These are phyloP conservation scores for Montipora capricornis DNA, from an alignment of 64 coral and sea anemone genomes.

Conservation along the genomic window DNA sequence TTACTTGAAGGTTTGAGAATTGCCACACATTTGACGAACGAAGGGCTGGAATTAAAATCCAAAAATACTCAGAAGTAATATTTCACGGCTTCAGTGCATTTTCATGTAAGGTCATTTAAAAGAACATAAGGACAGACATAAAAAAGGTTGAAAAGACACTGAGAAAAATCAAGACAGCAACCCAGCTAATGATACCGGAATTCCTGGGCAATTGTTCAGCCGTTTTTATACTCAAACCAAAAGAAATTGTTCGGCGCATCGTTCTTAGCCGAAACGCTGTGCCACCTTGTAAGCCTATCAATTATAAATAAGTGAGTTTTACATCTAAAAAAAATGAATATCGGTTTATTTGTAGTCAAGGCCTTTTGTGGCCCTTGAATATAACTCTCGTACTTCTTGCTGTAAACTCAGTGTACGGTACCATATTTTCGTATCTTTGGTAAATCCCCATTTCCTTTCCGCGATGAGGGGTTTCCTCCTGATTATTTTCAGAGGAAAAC, in stretches of 20 bases:
- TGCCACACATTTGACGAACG: background rate
- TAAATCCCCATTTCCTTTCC: background rate
- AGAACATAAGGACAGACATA: background rate
- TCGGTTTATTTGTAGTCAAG: constrained; percentile 30
- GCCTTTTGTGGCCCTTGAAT: background rate
- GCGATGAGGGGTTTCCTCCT: background rate
- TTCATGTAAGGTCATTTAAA: background rate
- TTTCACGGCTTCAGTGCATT: background rate
- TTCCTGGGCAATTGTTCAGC: background rate
- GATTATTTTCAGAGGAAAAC: background rate
- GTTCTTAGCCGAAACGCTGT: background rate
- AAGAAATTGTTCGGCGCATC: constrained; percentile 15
- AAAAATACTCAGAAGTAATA: background rate
- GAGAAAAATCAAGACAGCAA: background rate
- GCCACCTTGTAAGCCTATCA: constrained; percentile 54
- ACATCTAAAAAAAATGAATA: constrained; percentile 67
- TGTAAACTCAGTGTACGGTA: background rate
- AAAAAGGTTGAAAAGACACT: background rate
- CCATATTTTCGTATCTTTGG: background rate
- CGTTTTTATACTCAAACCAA: constrained; percentile 32
- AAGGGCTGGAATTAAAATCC: background rate
- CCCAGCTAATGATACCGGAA: background rate
- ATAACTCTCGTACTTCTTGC: background rate
- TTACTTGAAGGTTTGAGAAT: background rate
- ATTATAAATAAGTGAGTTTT: constrained; percentile 93